Percentiles rank a stretch among this genome's conserved stretches.
These are phyloP conservation scores for Sebastes hubbsi DNA, from an alignment of 2,797 vertebrate species.

Conservation along the genomic window DNA sequence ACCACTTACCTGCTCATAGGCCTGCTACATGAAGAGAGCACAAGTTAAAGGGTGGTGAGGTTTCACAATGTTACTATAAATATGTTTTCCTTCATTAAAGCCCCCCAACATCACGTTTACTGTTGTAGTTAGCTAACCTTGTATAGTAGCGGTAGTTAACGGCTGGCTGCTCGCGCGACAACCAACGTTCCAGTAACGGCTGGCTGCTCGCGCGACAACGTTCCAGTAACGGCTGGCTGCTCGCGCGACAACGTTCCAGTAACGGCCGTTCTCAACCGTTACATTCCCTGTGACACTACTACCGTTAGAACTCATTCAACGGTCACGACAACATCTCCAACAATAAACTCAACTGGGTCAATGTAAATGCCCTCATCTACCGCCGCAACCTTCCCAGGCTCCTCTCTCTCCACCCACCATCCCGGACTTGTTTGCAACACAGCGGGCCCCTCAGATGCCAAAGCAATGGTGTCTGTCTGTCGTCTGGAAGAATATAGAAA, in stretches of 20 bases:
- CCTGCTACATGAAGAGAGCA: background rate
- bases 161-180: constrained; percentile 6
- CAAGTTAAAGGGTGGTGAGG: background rate
- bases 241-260: too few relatives aligned
- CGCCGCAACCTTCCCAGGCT: constrained; percentile 45
- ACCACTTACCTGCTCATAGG: background rate
- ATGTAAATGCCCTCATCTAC: constrained; percentile 28
- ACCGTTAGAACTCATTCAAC: background rate
- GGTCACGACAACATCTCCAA: background rate
- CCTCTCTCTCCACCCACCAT: constrained; percentile 20
- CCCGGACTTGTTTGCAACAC: constrained; percentile 48
- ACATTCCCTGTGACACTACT: background rate
- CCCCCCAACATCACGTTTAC: background rate
- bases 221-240: background rate
- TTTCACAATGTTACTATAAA: background rate
- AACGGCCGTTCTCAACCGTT: background rate
- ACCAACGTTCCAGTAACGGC: background rate
- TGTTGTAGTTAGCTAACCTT: background rate
- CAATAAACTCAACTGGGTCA: background rate
- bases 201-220: too few relatives aligned
- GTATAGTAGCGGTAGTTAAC: background rate
- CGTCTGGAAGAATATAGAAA: constrained; percentile 43
- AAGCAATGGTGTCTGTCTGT: constrained; percentile 24
- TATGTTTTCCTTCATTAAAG: background rate
- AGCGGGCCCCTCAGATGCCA: constrained; percentile 50